Conservation (phyloP, 2,888 invertebrate species). For the Netelia melanura region DNA sequence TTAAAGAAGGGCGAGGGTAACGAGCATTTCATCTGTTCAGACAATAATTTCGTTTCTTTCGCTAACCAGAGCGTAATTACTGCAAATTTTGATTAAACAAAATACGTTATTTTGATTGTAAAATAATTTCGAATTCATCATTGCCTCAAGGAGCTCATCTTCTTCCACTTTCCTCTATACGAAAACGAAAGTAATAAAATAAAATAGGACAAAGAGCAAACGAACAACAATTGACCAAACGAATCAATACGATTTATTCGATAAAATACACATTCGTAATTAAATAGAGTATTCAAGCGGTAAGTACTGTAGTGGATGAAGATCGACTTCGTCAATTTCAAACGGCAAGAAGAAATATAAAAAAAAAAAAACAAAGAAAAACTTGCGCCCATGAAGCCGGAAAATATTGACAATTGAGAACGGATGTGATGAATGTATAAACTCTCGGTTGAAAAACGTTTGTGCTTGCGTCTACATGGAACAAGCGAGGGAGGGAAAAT, state of each 20-base stretch:
- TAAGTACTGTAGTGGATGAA: not conserved
- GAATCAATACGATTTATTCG: not conserved
- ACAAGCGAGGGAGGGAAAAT: slow-evolving; percentile 8
- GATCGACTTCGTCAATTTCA: slow-evolving; percentile 10
- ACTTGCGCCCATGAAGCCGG: slow-evolving; percentile 18
- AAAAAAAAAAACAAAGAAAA: not conserved
- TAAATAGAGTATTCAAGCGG: not conserved
- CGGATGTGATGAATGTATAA: slow-evolving; percentile 37
- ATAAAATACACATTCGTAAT: not conserved
- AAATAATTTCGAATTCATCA: no score
- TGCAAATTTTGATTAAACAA: no score
- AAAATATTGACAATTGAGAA: slow-evolving; percentile 38
- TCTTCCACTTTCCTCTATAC: no score
- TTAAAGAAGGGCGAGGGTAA: no score
- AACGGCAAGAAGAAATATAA: not conserved
- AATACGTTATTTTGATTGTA: no score
- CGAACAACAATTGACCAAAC: not conserved
- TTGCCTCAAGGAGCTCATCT: no score
- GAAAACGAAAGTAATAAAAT: no score
- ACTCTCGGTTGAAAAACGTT: slow-evolving; percentile 30
- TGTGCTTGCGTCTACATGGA: slow-evolving; percentile 4
- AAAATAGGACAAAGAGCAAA: no score
- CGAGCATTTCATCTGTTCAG: no score
- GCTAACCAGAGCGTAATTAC: no score
- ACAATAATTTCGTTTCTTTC: no score